Evolutionary conservation across 1,140 invertebrate species (phyloP).

Genomic region (Bombus vancouverensis): DNA sequence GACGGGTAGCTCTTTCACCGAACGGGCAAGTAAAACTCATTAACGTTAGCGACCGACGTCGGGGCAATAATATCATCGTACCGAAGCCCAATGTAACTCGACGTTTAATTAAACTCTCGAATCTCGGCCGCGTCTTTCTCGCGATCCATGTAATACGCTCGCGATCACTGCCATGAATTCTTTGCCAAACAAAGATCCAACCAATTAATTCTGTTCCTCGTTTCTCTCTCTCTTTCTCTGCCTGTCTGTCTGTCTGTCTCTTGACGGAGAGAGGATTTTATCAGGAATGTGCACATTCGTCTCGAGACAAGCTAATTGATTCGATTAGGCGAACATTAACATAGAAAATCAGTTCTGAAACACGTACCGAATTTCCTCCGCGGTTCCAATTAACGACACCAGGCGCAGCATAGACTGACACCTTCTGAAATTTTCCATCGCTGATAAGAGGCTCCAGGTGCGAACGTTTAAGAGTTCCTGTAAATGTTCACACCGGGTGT

Average conservation of each 20-base stretch:
- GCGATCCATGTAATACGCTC: neutral
- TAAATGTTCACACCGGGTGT: neutral
- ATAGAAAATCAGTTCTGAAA: neutral
- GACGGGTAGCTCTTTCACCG: neutral
- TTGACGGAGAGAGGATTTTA: neutral
- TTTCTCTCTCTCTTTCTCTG: no score
- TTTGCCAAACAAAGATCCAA: constrained; percentile 14
- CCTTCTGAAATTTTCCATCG: neutral
- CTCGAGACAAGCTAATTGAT: neutral
- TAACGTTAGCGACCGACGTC: neutral
- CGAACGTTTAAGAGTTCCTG: neutral
- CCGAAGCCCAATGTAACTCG: constrained; percentile 11
- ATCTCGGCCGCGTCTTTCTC: constrained; percentile 18
- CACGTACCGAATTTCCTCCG: neutral
- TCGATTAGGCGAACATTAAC: constrained; percentile 11
- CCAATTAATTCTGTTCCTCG: constrained; percentile 15
- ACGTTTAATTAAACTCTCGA: constrained; percentile 33
- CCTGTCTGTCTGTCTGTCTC: neutral
- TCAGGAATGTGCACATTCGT: neutral
- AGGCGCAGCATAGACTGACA: no score
- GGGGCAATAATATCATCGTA: constrained; percentile 32
- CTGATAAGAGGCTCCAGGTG: neutral
- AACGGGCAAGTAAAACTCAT: constrained; percentile 11
- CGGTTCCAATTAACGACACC: constrained; percentile 1
- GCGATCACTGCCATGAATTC: constrained; percentile 9